Base-by-base conservation (phyloP, 2,888 invertebrate genomes). In the Stenolophus ochropezus region DNA sequence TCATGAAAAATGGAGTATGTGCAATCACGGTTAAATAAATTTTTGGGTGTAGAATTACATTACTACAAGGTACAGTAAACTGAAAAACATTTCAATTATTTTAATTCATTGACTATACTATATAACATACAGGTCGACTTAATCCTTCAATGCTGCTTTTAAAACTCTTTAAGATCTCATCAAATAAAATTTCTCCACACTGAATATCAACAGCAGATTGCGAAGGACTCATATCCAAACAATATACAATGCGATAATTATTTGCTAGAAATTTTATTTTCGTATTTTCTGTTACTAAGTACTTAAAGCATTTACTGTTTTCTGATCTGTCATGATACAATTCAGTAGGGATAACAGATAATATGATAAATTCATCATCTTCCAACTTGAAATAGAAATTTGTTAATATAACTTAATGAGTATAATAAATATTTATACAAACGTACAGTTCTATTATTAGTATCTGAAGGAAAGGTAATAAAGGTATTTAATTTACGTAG, bases 171-270 rank as follows among this genome's bases (percentile, higher is more conserved):
- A 91, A 90, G 82, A 93, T 91, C 87, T 92, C 92, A 86, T 93
- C 93, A 84, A 93, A 91, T 82, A 93, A 90, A 77, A 93, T 91
- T 86, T 92, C 91, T 11, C 91, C 92, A 85, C 91, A 90, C 85
- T 92, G 91, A 84, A 91, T 91, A 87, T 93, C 94, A 83, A 94
- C 93, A 82, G 93, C 92, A 69, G 94, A 92, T 82, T 93, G 91
- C 1, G 95, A 95, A 6, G 95, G 95, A 87, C 95, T 95, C 87
- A 96, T 91, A 88, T 96, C 96, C 82, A 96, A 90, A 84, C 95
- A 93, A 87, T 94, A 94, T 65, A 94, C 94, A 84, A 95, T 91
- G 83, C 94, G 90, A 87, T 96, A 95, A 83, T 91, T 91, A 84
- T 93, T 92, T 18, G 95, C 92, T 51, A 96, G 88, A 88, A 94